Percentiles rank a stretch among this genome's conserved stretches.
phyloP scores from a whole-genome alignment of 2,888 invertebrate genomes.

The Archips xylosteana region DNA sequence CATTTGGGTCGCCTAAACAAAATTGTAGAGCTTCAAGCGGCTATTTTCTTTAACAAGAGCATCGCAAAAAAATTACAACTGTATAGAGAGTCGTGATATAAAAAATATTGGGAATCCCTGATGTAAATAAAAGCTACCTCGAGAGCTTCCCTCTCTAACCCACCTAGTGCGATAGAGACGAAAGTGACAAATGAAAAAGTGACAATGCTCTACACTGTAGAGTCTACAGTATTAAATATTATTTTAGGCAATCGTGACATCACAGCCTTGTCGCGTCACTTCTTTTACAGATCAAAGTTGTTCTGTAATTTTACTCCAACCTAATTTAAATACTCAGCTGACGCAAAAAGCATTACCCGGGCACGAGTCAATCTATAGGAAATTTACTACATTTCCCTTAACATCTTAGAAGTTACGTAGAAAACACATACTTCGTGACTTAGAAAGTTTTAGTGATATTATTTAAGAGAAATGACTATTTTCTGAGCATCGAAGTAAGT shows the following conservation, averaged over 20 bases:
- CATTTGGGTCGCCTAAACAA: no score
- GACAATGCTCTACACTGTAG: not conserved
- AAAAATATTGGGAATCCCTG: no score
- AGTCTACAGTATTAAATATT: not conserved
- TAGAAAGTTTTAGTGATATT: not conserved
- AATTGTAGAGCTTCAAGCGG: no score
- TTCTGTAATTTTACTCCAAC: slow-evolving; percentile 3
- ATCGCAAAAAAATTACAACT: no score
- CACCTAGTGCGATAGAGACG: not conserved
- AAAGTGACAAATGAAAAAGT: not conserved
- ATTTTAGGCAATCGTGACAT: not conserved
- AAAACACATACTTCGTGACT: not conserved
- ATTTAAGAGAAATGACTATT: no score
- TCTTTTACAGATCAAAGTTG: slow-evolving; percentile 1
- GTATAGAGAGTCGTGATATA: no score
- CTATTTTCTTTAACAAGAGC: no score
- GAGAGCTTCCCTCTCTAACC: not conserved
- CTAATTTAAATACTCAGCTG: not conserved
- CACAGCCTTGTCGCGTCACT: not conserved
- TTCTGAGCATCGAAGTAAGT: slow-evolving; percentile 9
- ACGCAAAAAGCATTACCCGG: not conserved
- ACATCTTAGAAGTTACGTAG: not conserved
- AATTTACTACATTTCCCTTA: no score
- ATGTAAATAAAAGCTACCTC: no score
- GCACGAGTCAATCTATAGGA: no score